phyloP scores from a whole-genome alignment of 2,113 vertebrate genomes.

The Lutjanus erythropterus region DNA sequence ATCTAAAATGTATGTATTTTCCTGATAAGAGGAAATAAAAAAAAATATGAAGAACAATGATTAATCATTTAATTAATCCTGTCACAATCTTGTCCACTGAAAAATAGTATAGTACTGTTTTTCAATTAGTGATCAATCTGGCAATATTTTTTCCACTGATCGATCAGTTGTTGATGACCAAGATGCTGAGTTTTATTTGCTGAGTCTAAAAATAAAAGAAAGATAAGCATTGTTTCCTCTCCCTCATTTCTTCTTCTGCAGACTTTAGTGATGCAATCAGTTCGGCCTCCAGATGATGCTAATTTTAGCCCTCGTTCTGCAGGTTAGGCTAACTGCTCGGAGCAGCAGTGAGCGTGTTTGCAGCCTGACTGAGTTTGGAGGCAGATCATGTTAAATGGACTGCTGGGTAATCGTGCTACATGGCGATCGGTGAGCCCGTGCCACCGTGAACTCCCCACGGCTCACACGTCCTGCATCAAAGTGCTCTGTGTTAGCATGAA shows the following conservation, averaged over 20 bases:
- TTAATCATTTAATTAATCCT: too few species aligned
- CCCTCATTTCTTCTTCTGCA: conserved; percentile 3
- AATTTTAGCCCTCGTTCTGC: conserved; percentile 1
- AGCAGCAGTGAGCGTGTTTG: not conserved
- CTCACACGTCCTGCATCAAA: not conserved
- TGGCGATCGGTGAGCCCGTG: not conserved
- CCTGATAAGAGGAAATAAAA: too few species aligned
- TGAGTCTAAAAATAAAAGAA: not conserved
- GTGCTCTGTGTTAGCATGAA: not conserved
- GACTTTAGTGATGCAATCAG: conserved; percentile 1
- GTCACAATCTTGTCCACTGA: too few species aligned
- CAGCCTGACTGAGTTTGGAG: not conserved
- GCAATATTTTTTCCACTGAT: too few species aligned
- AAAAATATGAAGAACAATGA: too few species aligned
- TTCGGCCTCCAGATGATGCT: conserved; percentile 6
- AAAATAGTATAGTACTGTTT: too few species aligned
- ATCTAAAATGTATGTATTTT: too few species aligned
- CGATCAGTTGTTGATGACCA: too few species aligned
- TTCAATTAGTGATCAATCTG: too few species aligned
- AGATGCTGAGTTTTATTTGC: too few species aligned
- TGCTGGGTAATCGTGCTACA: not conserved
- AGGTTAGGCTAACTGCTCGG: not conserved
- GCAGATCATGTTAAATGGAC: conserved; percentile 10
- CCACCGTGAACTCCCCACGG: not conserved
- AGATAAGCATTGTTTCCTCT: not conserved